A percentile compares a stretch with the other conserved stretches of the same genome.
Conservation (phyloP, 1,140 invertebrate species). For the Holcopasites calliopsidis region DNA sequence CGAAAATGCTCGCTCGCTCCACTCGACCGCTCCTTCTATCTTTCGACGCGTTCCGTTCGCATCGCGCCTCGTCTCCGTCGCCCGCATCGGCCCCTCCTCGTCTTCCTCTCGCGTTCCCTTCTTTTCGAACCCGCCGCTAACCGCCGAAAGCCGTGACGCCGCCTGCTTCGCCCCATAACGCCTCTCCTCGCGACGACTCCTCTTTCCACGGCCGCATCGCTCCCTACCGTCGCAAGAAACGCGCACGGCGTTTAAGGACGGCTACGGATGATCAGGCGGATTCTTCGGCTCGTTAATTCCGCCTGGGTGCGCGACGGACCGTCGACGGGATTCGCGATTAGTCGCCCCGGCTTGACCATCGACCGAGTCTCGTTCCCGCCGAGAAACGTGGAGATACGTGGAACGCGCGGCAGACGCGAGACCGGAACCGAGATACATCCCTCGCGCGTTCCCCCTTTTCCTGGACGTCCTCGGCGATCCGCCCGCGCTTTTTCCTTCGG, state of each 20-base stretch:
- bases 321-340: neutral
- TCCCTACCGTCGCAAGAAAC: neutral
- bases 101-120: constrained; percentile 19
- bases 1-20: constrained; percentile 76
- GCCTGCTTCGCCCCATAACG: neutral
- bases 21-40: constrained; percentile 49
- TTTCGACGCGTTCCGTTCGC: constrained; percentile 19
- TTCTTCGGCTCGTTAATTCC: constrained; percentile 11
- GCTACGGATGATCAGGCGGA: neutral
- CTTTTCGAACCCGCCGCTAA: constrained; percentile 69
- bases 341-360: neutral
- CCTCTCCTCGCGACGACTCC: neutral
- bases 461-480: too few relatives aligned
- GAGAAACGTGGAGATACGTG: neutral
- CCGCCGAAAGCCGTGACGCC: constrained; percentile 71
- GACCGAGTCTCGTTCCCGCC: neutral
- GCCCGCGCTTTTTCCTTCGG: neutral
- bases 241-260: constrained; percentile 12
- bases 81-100: neutral
- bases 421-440: neutral
- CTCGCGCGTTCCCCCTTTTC: too few relatives aligned
- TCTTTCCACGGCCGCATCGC: constrained; percentile 8
- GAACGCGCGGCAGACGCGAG: neutral
- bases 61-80: constrained; percentile 19
- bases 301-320: neutral